Evolutionary conservation across 2,113 vertebrate genomes (phyloP), one percentile per base, ranked within the genome.

Genomic region (Sinocyclocheilus anophthalmus): DNA sequence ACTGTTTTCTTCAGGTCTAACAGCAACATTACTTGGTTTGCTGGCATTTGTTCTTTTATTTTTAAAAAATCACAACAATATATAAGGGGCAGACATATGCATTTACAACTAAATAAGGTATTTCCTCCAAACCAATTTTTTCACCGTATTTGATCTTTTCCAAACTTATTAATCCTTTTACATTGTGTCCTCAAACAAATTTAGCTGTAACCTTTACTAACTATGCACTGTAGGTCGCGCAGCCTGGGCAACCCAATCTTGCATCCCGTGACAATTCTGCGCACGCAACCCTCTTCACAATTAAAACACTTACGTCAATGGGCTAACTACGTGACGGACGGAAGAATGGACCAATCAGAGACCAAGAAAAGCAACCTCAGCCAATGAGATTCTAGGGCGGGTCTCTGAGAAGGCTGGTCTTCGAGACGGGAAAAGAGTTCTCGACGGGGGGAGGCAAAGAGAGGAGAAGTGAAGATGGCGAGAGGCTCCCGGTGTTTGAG

Each of bases 381-480:
- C 92, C 93, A 94, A 93, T 95, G 2, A 0, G 2, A 42, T 53
- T 0, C 3, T 6, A 24, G 45, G 37, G 37, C 3, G 78, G 12
- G 16, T 37, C 30, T 5, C 10, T 0, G 37, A 10, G 13, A 73
- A 61, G 24, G 61, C 22, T 8, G 11, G 12, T 37, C 37, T 53
- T 26, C 33, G 65, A 20, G 67, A 83, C 11, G 45, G 39, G 57
- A 81, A 76, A 85, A 81, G 37, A 86, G 70, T 77, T 53, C 24
- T 83, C 22, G 20, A 69, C 18, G 79, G 83, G 84, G 55, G 82
- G 72, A 78, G 78, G 76, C 55, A 76, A 86, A 81, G 37, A 13
- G 9, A 55, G 86, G 55, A 11, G 48, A 88, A 86, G 72, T 53
- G 83, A 95, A 93, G 88, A 96, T 96, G 95, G 95, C 94, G 90